Evolutionary conservation across 2,888 invertebrate species (phyloP), one percentile per base, ranked within the genome.

Genomic region (Platynereis dumerilii): DNA sequence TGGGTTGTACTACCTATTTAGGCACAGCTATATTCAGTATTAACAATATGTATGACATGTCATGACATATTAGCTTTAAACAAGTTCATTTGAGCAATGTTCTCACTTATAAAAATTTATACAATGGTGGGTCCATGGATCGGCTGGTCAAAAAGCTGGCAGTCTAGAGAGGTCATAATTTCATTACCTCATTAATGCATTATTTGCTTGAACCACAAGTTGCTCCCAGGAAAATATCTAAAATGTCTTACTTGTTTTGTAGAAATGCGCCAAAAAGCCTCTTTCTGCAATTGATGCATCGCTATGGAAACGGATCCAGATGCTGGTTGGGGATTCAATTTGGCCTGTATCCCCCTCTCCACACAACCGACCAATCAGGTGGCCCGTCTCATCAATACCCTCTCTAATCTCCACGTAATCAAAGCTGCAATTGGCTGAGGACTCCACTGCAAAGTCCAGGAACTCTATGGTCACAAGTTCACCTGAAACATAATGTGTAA

Each of bases 341-440:
- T 27, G 28, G 2, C 69, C 69, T 10, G 63, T 58, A 17, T 34
- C 44, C 17, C 69, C 69, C 26, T 65, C 58, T 1, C 69, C 69
- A 58, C 69, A 69, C 54, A 69, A 28, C n/a, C 69, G 65, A 27
- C 69, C 67, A 55, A 69, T 53, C 67, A 68, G 60, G 29, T 22
- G 24, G 7, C 69, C 69, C 3, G 58, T 53, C 29, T 57, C 65
- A 60, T 69, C 69, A 2, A 61, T 59, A 44, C 68, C 70, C 44
- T 69, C 64, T 15, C 66, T 58, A 17, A 70, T 29, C 39, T 70
- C 70, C 15, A 70, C 24, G 58, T 64, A 70, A 34, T 70, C 68
- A 52, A 53, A 66, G 29, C 56, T 60, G 48, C 70, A 70, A 48
- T 69, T 68, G 48, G 61, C 42, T 24, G 68, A 63, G 12, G 53